Conservation (phyloP, 2,113 vertebrate genomes). For the Campylomormyrus tamandua region DNA sequence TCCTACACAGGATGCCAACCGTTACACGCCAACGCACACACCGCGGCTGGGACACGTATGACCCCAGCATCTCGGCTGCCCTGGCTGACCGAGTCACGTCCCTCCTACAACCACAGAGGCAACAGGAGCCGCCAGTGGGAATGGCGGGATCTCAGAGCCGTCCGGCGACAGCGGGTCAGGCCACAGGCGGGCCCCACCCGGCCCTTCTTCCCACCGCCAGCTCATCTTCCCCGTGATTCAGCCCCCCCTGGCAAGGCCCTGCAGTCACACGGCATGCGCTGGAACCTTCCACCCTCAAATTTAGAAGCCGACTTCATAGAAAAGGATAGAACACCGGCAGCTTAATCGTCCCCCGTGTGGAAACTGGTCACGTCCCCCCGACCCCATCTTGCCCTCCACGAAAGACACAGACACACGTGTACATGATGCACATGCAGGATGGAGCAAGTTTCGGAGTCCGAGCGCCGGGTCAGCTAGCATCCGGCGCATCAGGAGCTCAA, state of each 20-base stretch:
- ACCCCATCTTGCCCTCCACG: background rate
- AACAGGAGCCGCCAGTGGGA: background rate
- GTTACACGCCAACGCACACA: background rate
- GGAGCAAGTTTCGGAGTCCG: background rate
- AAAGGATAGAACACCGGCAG: background rate
- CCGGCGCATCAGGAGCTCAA: background rate
- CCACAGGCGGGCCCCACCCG: background rate
- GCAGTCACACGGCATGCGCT: background rate
- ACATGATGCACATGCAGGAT: background rate
- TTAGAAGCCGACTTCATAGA: background rate
- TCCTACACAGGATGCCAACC: conserved; percentile 6
- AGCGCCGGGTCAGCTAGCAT: background rate
- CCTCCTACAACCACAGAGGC: background rate
- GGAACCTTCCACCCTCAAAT: background rate
- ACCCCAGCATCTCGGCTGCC: background rate
- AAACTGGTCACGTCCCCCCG: background rate
- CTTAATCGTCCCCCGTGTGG: background rate
- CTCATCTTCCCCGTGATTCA: background rate
- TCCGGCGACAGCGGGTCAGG: background rate
- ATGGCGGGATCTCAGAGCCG: background rate
- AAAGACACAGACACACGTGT: background rate
- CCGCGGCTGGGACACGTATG: conserved; percentile 1
- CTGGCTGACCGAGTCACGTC: background rate
- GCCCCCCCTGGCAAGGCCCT: background rate
- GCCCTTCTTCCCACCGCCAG: background rate